These are phyloP conservation scores for Eumacrocentrus americanus DNA, from an alignment of 2,888 invertebrate genomes.

Conservation along the genomic window DNA sequence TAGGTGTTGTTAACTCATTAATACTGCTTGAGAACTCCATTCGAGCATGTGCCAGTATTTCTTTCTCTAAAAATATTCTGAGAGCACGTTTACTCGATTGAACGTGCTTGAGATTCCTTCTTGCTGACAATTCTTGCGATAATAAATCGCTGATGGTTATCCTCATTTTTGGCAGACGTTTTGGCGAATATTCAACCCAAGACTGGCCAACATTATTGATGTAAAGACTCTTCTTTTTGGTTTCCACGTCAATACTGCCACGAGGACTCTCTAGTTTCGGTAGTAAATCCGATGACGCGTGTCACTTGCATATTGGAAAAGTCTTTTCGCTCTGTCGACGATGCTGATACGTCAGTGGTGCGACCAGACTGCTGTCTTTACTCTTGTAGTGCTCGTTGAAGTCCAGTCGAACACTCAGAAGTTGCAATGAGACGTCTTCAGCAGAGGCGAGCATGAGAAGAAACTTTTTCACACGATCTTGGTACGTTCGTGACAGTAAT, in stretches of 20 bases:
- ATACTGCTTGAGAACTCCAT: conserved; percentile 32
- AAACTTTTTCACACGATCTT: conserved; percentile 86
- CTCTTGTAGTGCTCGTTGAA: conserved; percentile 95
- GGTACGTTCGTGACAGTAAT: conserved; percentile 75
- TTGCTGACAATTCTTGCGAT: conserved; percentile 22
- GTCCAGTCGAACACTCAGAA: conserved; percentile 89
- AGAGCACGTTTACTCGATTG: conserved; percentile 40
- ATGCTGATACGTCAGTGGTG: conserved; percentile 62
- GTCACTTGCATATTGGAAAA: conserved; percentile 53
- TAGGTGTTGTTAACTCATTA: conserved; percentile 34
- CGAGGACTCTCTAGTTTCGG: background rate
- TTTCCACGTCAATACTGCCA: background rate
- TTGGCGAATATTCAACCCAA: conserved; percentile 16
- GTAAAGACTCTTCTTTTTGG: conserved; percentile 3
- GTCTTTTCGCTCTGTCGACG: conserved; percentile 54
- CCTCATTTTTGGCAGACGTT: conserved; percentile 25
- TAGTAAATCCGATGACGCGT: conserved; percentile 22
- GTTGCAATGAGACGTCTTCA: conserved; percentile 84
- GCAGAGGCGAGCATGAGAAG: conserved; percentile 83
- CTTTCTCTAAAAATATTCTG: conserved; percentile 41
- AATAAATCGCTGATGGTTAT: conserved; percentile 27
- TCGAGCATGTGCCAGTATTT: conserved; percentile 39
- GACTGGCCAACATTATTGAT: conserved; percentile 7
- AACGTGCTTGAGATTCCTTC: conserved; percentile 41
- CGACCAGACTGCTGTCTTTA: conserved; percentile 77